A percentile compares a stretch with the other conserved stretches of the same genome.
phyloP scores from a whole-genome alignment of 2,797 vertebrate species.

The Varecia variegata region DNA sequence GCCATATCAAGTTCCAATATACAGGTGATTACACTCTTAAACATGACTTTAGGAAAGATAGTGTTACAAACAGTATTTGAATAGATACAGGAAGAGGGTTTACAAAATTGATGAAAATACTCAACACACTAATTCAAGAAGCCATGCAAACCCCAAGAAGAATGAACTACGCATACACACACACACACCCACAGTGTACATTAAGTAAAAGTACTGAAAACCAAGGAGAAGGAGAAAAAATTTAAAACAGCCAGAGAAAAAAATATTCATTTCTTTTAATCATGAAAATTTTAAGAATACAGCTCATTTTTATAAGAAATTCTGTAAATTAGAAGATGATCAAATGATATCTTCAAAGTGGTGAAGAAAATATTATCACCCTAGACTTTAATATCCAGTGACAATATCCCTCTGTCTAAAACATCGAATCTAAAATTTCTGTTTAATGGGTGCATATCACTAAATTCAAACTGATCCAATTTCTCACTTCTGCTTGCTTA shows the following conservation, averaged over 20 bases:
- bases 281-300: background rate
- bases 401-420: background rate
- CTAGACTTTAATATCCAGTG: background rate
- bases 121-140: background rate
- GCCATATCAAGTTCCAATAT: background rate
- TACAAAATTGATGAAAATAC: background rate
- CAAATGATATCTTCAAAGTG: no score
- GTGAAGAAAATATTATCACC: background rate
- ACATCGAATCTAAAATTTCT: background rate
- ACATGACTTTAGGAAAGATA: background rate
- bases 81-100: background rate
- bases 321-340: background rate
- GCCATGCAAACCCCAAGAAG: background rate
- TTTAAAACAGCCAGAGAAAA: background rate
- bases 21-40: background rate
- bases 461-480: background rate
- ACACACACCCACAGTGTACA: accelerated
- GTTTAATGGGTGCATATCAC: background rate
- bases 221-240: background rate
- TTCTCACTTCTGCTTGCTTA: background rate
- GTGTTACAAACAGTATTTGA: background rate
- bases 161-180: background rate
- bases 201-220: background rate
- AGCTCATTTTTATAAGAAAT: background rate
- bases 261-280: background rate